Base-by-base conservation (phyloP, 2,888 invertebrate species). In the Rhyacophila evoluta region DNA sequence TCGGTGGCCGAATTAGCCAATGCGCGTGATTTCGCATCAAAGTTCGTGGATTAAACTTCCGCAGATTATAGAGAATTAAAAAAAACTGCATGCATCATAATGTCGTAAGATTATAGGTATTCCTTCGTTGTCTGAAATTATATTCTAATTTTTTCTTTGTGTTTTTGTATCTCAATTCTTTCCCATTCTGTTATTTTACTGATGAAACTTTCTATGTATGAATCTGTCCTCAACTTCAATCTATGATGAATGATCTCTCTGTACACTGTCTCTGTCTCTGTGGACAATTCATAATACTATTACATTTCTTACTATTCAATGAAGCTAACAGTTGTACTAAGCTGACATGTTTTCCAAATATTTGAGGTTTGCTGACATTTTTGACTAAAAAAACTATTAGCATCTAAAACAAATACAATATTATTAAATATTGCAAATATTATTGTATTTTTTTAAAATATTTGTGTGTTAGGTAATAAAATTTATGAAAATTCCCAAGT, bases 171-270 rank as follows among this genome's bases (percentile, higher is more conserved):
- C 83, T 89, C 88, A 83, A 86, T 88, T 19, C 84, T 84, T 83
- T 90, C 90, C 72, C 86, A 85, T 8, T 84, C 84, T 0, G 88
- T 86, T 1, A 87, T 83, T 0, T 86, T 84, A 71, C 86, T 87
- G 0, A 88, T 80, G 67, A 90, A 87, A 12, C 88, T 87, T 83
- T 85, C 86, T 36, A 90, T 82, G 84, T 91, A 92, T 37, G 85
- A 85, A 77, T 90, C 88, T 79, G 91, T 88, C 0, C 91, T 85
- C 8, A 90, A 86, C 84, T 88, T 87, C 78, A 92, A 89, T 80
- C 90, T 89, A 2, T 90, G 87, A 29, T 86, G 85, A 5, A 92
- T 84, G 41, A 92, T 86, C 84, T 89, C 89, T 75, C 89, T 88
- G 83, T 90, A 88, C 82, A 91, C 91, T 81, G n/a, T n/a, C n/a